Conservation (phyloP, 2,888 invertebrate species). For the Phaonia tiefii region DNA sequence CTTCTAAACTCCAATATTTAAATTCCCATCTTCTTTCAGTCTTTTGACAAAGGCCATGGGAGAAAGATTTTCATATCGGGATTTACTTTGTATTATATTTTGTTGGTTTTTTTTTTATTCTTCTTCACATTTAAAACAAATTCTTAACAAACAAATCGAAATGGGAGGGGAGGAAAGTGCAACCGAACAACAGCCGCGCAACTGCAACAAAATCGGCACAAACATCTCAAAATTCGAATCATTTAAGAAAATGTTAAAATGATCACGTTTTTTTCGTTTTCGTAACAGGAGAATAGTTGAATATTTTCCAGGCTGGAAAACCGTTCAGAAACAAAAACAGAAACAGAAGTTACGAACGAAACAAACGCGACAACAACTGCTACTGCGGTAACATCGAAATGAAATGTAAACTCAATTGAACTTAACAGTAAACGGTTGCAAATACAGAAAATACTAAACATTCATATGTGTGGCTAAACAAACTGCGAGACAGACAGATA, state of each 20-base stretch:
- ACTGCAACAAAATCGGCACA: slow-evolving; percentile 62
- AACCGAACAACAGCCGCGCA: slow-evolving; percentile 38
- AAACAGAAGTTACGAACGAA: slow-evolving; percentile 58
- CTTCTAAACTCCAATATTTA: slow-evolving; percentile 4
- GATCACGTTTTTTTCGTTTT: slow-evolving; percentile 75
- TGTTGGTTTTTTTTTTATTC: neutral
- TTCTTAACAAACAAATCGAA: slow-evolving; percentile 24
- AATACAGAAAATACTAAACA: slow-evolving; percentile 69
- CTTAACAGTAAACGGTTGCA: slow-evolving; percentile 68
- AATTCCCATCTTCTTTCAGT: neutral
- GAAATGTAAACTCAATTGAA: slow-evolving; percentile 59
- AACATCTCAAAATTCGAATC: slow-evolving; percentile 61
- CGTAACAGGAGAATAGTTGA: slow-evolving; percentile 23
- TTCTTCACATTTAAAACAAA: slow-evolving; percentile 35
- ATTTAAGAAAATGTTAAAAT: slow-evolving; percentile 77
- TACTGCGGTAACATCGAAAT: slow-evolving; percentile 49
- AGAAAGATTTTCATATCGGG: slow-evolving; percentile 56
- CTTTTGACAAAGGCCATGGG: slow-evolving; percentile 40
- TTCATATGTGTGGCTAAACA: neutral
- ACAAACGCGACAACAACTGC: slow-evolving; percentile 71
- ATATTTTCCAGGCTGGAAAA: slow-evolving; percentile 42
- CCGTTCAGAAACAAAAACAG: slow-evolving; percentile 52
- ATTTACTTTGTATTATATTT: slow-evolving; percentile 20
- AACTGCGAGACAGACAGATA: neutral
- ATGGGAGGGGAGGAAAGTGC: slow-evolving; percentile 53